phyloP scores from a whole-genome alignment of 2,797 vertebrate species.

The Pantherophis alleghaniensis region DNA sequence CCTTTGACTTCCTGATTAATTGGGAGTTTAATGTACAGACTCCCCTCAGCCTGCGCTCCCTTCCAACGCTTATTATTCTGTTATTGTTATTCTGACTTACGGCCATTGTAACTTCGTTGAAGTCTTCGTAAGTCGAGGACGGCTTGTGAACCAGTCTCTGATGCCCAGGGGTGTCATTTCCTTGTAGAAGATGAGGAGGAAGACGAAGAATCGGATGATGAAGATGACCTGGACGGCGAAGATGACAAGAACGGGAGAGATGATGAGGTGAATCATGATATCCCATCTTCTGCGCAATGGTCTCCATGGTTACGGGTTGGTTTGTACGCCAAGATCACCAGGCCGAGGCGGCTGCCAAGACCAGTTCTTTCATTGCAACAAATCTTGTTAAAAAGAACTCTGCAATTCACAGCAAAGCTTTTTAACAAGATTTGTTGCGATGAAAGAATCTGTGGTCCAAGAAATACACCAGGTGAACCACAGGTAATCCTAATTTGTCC shows the following conservation, averaged over 20 bases:
- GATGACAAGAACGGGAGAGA: constrained; percentile 70
- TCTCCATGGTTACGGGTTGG: neutral
- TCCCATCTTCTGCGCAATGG: neutral
- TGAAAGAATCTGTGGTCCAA: neutral
- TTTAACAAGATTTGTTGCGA: neutral
- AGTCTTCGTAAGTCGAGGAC: neutral
- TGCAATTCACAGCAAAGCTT: no score
- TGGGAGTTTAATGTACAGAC: neutral
- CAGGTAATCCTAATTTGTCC: neutral
- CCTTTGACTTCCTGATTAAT: neutral
- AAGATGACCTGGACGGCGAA: constrained; percentile 69
- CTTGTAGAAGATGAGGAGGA: constrained; percentile 69
- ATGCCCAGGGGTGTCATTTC: neutral
- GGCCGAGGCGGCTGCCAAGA: neutral
- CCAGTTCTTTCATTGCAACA: neutral
- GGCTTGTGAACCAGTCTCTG: neutral
- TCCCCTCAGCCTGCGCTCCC: neutral
- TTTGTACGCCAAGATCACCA: neutral
- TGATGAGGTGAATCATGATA: constrained; percentile 59
- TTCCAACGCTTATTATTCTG: no score
- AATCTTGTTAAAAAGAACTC: neutral
- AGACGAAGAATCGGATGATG: constrained; percentile 68
- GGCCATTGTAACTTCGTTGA: neutral
- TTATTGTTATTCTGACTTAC: no score
- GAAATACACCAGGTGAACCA: neutral